These are phyloP conservation scores for Melieria picta DNA, from an alignment of 2,888 invertebrate genomes.

Conservation along the genomic window DNA sequence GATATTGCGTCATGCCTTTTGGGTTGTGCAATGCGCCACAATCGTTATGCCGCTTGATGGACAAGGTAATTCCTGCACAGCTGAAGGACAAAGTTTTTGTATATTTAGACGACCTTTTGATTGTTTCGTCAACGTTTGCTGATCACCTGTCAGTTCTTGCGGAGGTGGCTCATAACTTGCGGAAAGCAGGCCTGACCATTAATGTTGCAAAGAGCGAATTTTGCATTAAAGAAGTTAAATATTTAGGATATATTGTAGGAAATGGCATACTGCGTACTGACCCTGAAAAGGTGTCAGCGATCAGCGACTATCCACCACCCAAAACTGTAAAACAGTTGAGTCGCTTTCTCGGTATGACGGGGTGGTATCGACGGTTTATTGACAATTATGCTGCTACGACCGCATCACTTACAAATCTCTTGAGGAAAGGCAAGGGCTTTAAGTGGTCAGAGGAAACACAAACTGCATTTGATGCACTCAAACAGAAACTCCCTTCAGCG, in stretches of 20 bases:
- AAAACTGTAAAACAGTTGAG: conserved; percentile 34
- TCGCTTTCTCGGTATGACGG: conserved; percentile 41
- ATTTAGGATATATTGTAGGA: conserved; percentile 38
- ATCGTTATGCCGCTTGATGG: conserved; percentile 35
- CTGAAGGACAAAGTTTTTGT: conserved; percentile 36
- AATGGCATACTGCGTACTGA: conserved; percentile 33
- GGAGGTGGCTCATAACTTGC: conserved; percentile 28
- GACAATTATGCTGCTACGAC: conserved; percentile 33
- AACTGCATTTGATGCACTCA: conserved; percentile 26
- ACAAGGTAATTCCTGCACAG: conserved; percentile 25
- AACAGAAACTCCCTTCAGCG: conserved; percentile 22
- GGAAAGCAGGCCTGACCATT: conserved; percentile 35
- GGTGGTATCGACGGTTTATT: conserved; percentile 42
- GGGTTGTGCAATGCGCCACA: conserved; percentile 37
- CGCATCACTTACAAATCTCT: conserved; percentile 25
- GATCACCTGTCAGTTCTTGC: conserved; percentile 22
- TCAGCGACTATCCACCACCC: conserved; percentile 30
- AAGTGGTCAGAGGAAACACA: background rate
- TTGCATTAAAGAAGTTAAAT: conserved; percentile 35
- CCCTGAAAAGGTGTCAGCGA: conserved; percentile 31
- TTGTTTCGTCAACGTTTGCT: conserved; percentile 32
- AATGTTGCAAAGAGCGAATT: conserved; percentile 37
- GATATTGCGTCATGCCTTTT: conserved; percentile 27
- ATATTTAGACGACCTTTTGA: conserved; percentile 38
- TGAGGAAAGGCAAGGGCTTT: conserved; percentile 20